A percentile compares a stretch with the other conserved stretches of the same genome.
phyloP scores from a whole-genome alignment of 2,113 vertebrate genomes.

The Gobiocypris rarus region DNA sequence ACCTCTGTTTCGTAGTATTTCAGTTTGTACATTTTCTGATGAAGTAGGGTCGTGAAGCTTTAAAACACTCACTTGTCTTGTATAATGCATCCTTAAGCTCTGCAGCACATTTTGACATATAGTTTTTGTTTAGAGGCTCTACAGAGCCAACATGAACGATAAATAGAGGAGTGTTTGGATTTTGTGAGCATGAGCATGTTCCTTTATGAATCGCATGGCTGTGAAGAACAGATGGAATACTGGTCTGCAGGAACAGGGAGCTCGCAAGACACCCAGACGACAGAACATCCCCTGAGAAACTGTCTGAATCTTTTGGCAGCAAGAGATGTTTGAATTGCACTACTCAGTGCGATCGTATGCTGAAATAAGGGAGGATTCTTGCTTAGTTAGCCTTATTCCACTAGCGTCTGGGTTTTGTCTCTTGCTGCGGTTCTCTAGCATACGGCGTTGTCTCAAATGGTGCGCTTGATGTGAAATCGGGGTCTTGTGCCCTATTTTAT shows the following conservation, averaged over 20 bases:
- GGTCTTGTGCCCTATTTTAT: not conserved
- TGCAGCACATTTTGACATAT: not conserved
- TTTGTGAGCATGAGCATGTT: not conserved
- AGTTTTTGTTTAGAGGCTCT: not conserved
- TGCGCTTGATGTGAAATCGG: not conserved
- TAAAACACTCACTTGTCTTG: not conserved
- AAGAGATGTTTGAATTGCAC: conserved; percentile 42
- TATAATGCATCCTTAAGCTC: not conserved
- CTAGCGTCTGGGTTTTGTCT: not conserved
- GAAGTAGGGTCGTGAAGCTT: not conserved
- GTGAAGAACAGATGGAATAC: conserved; percentile 48
- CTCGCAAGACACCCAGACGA: conserved; percentile 33
- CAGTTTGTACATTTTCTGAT: not conserved
- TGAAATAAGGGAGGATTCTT: conserved; percentile 23
- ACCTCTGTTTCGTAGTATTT: not conserved
- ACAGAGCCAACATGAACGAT: not conserved
- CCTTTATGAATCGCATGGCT: conserved; percentile 22
- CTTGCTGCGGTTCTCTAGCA: conserved; percentile 2
- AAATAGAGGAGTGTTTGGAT: conserved; percentile 5
- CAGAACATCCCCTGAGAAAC: conserved; percentile 48
- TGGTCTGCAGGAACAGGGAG: conserved; percentile 40
- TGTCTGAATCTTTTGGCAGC: conserved; percentile 46
- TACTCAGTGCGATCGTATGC: conserved; percentile 31
- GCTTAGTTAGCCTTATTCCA: conserved; percentile 12
- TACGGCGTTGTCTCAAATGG: not conserved